Percentiles rank a stretch among this genome's conserved stretches.
Evolutionary conservation across 2,797 vertebrate genomes (phyloP).

Genomic region (Pseudopleuronectes americanus): DNA sequence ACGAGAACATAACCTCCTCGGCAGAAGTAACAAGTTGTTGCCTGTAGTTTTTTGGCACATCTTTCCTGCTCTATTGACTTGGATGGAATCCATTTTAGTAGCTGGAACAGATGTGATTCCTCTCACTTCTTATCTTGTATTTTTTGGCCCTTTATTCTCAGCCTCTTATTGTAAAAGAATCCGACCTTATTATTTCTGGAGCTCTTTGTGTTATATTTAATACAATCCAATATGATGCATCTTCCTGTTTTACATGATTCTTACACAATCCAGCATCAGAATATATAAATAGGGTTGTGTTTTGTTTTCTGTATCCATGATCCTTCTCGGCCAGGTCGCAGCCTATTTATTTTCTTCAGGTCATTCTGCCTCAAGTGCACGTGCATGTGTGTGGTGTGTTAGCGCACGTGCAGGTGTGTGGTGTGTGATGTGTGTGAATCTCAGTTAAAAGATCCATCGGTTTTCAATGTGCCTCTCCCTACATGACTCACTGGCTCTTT

Average conservation of each 20-base stretch:
- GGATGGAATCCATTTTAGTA: too few species aligned
- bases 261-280: neutral
- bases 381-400: slow-evolving; percentile 9
- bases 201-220: slow-evolving; percentile 7
- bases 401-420: slow-evolving; percentile 4
- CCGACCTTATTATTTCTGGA: slow-evolving; percentile 6
- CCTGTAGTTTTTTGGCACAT: neutral
- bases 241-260: slow-evolving; percentile 7
- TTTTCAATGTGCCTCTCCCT: slow-evolving; percentile 65
- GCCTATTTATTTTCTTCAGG: slow-evolving; percentile 4
- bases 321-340: neutral
- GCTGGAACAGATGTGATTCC: too few species aligned
- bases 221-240: neutral
- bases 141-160: slow-evolving; percentile 12
- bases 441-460: slow-evolving; percentile 55
- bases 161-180: slow-evolving; percentile 16
- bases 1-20: too few species aligned
- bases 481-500: slow-evolving; percentile 79
- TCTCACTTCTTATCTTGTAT: neutral
- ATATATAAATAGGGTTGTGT: neutral
- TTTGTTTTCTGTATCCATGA: slow-evolving; percentile 6
- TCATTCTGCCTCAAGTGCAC: slow-evolving; percentile 18
- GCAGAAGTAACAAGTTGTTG: neutral
- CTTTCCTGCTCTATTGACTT: neutral
- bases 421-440: slow-evolving; percentile 11